phyloP scores from a whole-genome alignment of 2,797 vertebrate species.

The Schizopygopsis pylzovi region DNA sequence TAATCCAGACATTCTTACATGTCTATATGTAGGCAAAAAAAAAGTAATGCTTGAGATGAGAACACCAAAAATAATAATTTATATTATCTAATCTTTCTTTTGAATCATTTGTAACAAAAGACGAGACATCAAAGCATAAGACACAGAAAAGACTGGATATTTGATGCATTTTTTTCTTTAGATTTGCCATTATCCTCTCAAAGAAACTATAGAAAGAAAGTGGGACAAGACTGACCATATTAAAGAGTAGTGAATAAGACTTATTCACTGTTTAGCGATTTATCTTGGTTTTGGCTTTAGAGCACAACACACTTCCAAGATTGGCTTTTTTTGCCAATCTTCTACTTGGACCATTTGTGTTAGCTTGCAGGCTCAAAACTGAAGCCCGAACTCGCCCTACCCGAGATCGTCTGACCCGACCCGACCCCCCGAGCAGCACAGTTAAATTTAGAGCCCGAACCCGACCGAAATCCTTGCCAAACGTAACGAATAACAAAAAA shows the following conservation, averaged over 20 bases:
- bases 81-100: slow-evolving; percentile 21
- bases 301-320: slow-evolving; percentile 22
- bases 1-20: slow-evolving; percentile 3
- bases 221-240: not conserved
- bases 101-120: slow-evolving; percentile 9
- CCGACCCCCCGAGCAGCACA: too few species aligned
- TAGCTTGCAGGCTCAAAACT: too few species aligned
- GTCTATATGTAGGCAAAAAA: slow-evolving; percentile 17
- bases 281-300: slow-evolving; percentile 19
- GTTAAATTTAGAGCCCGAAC: too few species aligned
- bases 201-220: slow-evolving; percentile 4
- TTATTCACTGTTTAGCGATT: slow-evolving; percentile 30
- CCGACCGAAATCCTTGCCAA: too few species aligned
- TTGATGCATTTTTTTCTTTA: slow-evolving; percentile 10
- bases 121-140: not conserved
- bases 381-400: too few species aligned
- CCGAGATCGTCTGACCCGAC: too few species aligned
- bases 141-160: slow-evolving; percentile 2
- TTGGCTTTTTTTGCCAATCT: slow-evolving; percentile 29
- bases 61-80: slow-evolving; percentile 25
- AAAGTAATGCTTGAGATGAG: slow-evolving; percentile 10
- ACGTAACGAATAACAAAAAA: too few species aligned
- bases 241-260: not conserved
- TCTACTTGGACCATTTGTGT: slow-evolving; percentile 16
- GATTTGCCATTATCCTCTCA: slow-evolving; percentile 20